Evolutionary conservation across 1,140 invertebrate species (phyloP), one percentile per base, ranked within the genome.

Genomic region (Colletes latitarsis): DNA sequence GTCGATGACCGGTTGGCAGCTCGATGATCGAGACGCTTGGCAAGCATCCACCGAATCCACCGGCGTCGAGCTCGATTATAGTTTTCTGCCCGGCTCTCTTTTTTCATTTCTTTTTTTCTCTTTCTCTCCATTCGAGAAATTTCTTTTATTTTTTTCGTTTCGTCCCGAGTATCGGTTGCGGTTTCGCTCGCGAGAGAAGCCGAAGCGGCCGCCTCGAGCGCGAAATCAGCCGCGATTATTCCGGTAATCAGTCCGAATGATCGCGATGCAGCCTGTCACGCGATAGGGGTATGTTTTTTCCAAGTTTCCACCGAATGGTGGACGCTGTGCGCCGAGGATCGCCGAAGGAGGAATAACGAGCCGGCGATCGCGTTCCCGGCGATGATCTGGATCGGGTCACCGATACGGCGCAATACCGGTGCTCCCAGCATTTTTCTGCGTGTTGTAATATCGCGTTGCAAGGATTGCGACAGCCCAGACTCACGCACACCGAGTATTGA

Each of bases 401-500:
- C 60, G 71, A 84, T 77, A 82, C 60, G 46, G 76, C 57, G 75
- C 76, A 82, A 82, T 85, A 86, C 62, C 58, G 39, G 69, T 73
- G 62, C 64, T 72, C 21, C 49, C 52, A 62, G 64, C 21, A 70
- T 80, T 84, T 88, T 87, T 87, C 62, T 82, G 76, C 85, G 72
- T 78, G 79, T 57, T 79, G 69, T 82, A 87, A 87, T 90, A 89
- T 92, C 84, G 82, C 84, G 83, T 90, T 90, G 85, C 87, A 83
- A 91, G 89, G 82, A 91, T 91, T 90, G 84, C 87, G 88, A 92
- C 82, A 90, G 85, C 83, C 78, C 83, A 90, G 81, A 83, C 88
- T 87, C 88, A 89, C 90, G 90, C 91, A 92, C 89, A 88, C 81
- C 85, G 84, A 92, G 92, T 93, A 93, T 93, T 93, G 92, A 93